Conservation (phyloP, 2,888 invertebrate genomes). For the Acleris sparsana region DNA sequence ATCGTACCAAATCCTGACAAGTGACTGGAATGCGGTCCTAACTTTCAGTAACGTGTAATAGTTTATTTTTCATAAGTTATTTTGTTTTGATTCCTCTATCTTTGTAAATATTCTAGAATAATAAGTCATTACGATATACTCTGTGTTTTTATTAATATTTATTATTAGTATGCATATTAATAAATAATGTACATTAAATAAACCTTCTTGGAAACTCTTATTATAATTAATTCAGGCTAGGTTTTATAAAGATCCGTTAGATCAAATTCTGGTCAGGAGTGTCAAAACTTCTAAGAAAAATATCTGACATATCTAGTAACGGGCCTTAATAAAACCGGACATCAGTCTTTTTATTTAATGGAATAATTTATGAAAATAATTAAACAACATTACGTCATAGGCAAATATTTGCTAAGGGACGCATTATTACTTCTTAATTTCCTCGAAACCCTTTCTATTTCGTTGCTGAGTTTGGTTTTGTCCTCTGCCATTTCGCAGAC, state of each 20-base stretch:
- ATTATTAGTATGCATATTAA: constrained; percentile 2
- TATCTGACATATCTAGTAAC: too few relatives aligned
- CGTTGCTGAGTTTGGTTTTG: constrained; percentile 83
- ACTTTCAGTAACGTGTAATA: constrained; percentile 44
- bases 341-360: constrained; percentile 21
- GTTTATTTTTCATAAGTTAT: constrained; percentile 72
- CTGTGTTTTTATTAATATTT: constrained; percentile 41
- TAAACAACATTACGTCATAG: not conserved
- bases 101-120: constrained; percentile 67
- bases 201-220: constrained; percentile 5
- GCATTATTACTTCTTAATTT: constrained; percentile 11
- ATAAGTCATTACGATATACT: constrained; percentile 51
- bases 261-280: too few relatives aligned
- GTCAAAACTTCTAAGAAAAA: too few relatives aligned
- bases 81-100: constrained; percentile 73
- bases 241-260: too few relatives aligned
- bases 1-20: not conserved
- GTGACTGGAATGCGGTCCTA: constrained; percentile 17
- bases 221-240: constrained; percentile 28
- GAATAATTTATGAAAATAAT: not conserved
- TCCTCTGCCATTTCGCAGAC: constrained; percentile 88
- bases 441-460: constrained; percentile 80
- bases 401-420: not conserved
- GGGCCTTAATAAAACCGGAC: too few relatives aligned
- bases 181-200: constrained; percentile 2